Conservation (phyloP, 1,140 invertebrate species). For the Caerostris darwini region DNA sequence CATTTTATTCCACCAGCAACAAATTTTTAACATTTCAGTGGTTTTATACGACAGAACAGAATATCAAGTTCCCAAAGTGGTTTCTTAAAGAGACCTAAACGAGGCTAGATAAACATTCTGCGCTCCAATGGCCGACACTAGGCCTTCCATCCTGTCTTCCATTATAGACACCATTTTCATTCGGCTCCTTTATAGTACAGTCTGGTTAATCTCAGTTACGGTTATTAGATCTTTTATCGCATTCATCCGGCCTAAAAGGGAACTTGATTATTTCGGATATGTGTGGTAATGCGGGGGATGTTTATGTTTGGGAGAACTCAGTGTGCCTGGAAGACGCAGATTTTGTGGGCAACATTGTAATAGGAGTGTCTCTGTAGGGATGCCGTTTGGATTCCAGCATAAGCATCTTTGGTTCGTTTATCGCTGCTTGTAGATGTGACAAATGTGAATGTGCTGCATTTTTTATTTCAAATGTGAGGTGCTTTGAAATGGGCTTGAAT, state of each 20-base stretch:
- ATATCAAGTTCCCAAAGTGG: not conserved
- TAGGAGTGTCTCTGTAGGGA: not conserved
- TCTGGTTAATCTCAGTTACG: slow-evolving; percentile 15
- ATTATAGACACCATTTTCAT: slow-evolving; percentile 20
- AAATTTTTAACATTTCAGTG: not conserved
- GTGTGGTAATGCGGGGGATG: not conserved
- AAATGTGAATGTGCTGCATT: not conserved
- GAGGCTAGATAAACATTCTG: slow-evolving; percentile 13
- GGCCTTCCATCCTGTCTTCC: not conserved
- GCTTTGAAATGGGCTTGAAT: no score
- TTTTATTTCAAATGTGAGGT: not conserved
- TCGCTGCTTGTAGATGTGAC: not conserved
- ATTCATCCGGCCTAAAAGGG: slow-evolving; percentile 39
- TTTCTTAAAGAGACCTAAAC: slow-evolving; percentile 20
- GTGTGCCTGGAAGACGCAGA: not conserved
- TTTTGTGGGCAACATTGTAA: not conserved
- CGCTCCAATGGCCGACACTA: not conserved
- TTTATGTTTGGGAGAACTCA: not conserved
- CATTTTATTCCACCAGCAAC: not conserved
- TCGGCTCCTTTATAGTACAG: not conserved
- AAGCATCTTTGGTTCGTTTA: not conserved
- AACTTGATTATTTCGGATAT: slow-evolving; percentile 38
- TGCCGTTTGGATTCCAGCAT: not conserved
- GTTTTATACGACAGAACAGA: not conserved
- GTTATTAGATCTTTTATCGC: slow-evolving; percentile 51